Evolutionary conservation across 2,888 invertebrate species (phyloP), one percentile per base, ranked within the genome.

Genomic region (Ptychoptera albimana): DNA sequence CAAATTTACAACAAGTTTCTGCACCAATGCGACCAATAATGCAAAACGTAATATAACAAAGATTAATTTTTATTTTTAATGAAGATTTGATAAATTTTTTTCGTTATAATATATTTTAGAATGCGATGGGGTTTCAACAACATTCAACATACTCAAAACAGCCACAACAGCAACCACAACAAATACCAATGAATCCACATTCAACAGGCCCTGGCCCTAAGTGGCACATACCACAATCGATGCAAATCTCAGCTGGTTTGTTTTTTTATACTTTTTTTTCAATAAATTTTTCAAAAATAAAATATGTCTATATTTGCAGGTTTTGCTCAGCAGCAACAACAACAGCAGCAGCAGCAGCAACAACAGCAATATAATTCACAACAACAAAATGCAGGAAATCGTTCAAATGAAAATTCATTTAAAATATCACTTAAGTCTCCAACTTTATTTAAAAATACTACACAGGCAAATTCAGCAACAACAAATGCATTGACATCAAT

Each of bases 181-280:
- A 60, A 52, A 53, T 70, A 49, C 66, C 64, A 57, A 67, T 66
- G 52, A 55, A 54, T 46, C 59, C 62, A 56, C 51, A 50, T 45
- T 43, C 50, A 8, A 23, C 3, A 5, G 49, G 50, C 7, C 74
- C 76, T 23, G 49, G 50, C 7, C 74, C 76, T 56, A 79, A 81
- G 59, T 84, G 84, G 83, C 84, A 84, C 63, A 82, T 80, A 54
- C 84, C 62, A 47, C 66, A 66, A 55, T 63, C 63, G 39, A 63
- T 60, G 46, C 64, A 63, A 52, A 60, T 63, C 53, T 57, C 60
- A 50, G 4, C 23, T 5, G 23, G 23, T 23, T 23, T 23, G 23
- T 7, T 23, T 23, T 23, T 23, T 23, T 5, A 5, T 23, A 7
- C 23, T 23, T 23, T 23, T 23, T 23, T 5, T 5, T 5, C 7